A percentile compares a stretch with the other conserved stretches of the same genome.
Evolutionary conservation across 2,797 vertebrate species (phyloP).

Genomic region (Diplodus puntazzo): DNA sequence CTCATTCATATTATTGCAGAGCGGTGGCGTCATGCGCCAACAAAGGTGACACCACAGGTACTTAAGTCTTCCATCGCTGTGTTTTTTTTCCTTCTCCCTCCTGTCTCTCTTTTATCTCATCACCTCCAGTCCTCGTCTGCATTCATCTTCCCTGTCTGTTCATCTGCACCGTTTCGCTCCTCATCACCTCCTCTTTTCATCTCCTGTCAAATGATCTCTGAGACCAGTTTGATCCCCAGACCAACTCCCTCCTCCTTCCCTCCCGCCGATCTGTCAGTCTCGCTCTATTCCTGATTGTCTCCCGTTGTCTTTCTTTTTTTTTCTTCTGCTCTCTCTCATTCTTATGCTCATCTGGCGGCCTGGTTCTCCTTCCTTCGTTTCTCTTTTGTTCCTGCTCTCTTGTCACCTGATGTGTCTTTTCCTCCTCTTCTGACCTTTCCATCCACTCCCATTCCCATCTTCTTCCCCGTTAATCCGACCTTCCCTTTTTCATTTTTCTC

Average conservation of each 20-base stretch:
- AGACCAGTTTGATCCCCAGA: constrained; percentile 77
- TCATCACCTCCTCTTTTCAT: constrained; percentile 76
- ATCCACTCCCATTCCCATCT: not conserved
- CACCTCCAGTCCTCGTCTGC: constrained; percentile 61
- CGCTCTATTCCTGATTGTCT: constrained; percentile 63
- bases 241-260: constrained; percentile 59
- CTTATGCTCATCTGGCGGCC: constrained; percentile 47
- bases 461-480: not conserved
- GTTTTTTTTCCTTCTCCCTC: constrained; percentile 12
- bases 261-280: constrained; percentile 63
- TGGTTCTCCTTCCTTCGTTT: constrained; percentile 33
- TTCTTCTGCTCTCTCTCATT: constrained; percentile 28
- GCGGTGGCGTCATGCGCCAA: constrained; percentile 75
- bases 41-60: constrained; percentile 71
- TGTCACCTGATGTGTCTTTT: constrained; percentile 33
- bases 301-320: constrained; percentile 12
- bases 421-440: constrained; percentile 38
- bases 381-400: constrained; percentile 35
- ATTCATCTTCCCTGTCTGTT: constrained; percentile 70
- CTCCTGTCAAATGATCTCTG: constrained; percentile 80
- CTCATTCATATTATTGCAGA: constrained; percentile 68
- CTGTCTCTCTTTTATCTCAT: constrained; percentile 70
- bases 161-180: constrained; percentile 65
- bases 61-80: constrained; percentile 53
- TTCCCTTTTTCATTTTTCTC: constrained; percentile 9